Evolutionary conservation across 2,888 invertebrate species (phyloP).

Genomic region (Ichneumoninae sp.): DNA sequence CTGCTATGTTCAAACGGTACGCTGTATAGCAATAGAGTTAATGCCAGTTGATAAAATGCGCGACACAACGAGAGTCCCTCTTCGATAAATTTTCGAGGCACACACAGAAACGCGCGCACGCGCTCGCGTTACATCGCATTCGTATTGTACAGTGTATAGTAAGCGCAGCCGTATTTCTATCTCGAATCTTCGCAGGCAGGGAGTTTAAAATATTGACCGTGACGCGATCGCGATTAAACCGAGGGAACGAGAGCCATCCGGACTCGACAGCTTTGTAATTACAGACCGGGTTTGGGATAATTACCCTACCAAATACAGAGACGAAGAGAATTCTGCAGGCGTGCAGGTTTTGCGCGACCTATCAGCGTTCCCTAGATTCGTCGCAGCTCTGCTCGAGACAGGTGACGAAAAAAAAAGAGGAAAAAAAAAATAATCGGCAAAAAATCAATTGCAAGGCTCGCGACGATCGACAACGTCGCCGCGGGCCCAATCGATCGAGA

Average conservation of each 20-base stretch:
- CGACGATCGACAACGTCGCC: not conserved
- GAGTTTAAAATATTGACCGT: slow-evolving; percentile 26
- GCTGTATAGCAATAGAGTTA: not conserved
- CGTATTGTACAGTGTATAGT: not conserved
- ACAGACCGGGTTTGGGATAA: slow-evolving; percentile 25
- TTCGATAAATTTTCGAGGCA: slow-evolving; percentile 1
- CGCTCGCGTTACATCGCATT: not conserved
- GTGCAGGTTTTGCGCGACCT: not conserved
- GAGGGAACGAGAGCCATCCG: slow-evolving; percentile 2
- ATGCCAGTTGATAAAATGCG: not conserved
- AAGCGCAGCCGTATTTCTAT: not conserved
- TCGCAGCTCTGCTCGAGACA: not conserved
- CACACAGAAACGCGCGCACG: not conserved
- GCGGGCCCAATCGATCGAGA: not conserved
- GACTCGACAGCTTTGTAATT: slow-evolving; percentile 43
- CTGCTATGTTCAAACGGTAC: not conserved
- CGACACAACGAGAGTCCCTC: not conserved
- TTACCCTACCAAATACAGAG: slow-evolving; percentile 44
- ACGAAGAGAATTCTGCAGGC: slow-evolving; percentile 28
- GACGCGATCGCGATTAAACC: slow-evolving; percentile 33
- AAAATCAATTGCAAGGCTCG: not conserved
- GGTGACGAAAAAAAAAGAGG: not conserved
- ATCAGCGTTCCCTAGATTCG: slow-evolving; percentile 1
- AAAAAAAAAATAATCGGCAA: not conserved
- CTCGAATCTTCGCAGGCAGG: slow-evolving; percentile 21